Evolutionary conservation across 2,113 vertebrate species (phyloP), one percentile per base, ranked within the genome.

Genomic region (Lampris incognitus): DNA sequence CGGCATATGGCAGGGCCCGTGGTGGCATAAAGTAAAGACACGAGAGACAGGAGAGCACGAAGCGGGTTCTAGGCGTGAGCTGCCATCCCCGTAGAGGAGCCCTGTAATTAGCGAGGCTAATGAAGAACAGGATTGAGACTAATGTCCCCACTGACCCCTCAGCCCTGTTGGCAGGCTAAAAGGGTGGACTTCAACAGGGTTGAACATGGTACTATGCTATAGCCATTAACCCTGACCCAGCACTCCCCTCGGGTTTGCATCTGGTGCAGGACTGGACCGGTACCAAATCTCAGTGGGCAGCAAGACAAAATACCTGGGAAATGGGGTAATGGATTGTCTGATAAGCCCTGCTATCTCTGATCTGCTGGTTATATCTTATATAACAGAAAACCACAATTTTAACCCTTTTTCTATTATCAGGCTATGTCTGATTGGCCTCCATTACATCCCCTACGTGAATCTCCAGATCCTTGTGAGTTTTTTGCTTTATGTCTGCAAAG

Each of bases 21-120:
- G 66, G 87, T 80, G 79, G 76, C 61, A 2, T 74, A 75, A 62
- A 81, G 66, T 54, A 66, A 64, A 89, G 73, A 85, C 63, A 78
- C 66, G 74, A 80, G 74, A 80, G 68, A 85, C 59, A 57, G 83
- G 61, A 48, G 85, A 79, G 56, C n/a, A 3, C 8, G 1, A 68
- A 69, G 68, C 73, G 73, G 24, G 10, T 81, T 79, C 74, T 66
- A 71, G 75, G 81, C 78, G 77, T 66, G 82, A 80, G 82, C 85
- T 76, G 69, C 76, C 73, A 69, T 86, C 87, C 88, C 86, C 48
- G 64, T 55, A 90, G 87, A 87, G 75, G 81, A 76, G 78, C 79
- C 85, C 83, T 52, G 66, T 89, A 92, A 93, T 92, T 93, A 93
- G 83, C 80, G 10, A 79, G 86, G 88, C 88, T 92, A 90, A 92